A percentile compares a stretch with the other conserved stretches of the same genome.
These are phyloP conservation scores for Drosophila ficusphila DNA, from an alignment of 1,140 invertebrate genomes.

Conservation along the genomic window DNA sequence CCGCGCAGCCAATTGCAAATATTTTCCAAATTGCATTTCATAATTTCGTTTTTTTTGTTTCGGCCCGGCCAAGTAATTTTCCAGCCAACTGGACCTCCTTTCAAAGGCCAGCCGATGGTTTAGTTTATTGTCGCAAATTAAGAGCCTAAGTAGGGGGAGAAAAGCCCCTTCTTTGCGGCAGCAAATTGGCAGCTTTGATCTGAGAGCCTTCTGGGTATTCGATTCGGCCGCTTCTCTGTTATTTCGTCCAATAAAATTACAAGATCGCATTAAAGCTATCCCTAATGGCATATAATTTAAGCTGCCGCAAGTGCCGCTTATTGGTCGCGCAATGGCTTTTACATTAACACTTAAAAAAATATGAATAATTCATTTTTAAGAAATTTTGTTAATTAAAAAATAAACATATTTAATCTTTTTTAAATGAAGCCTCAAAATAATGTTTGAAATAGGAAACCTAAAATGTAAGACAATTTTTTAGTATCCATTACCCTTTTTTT, in stretches of 20 bases:
- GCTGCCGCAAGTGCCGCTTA: slow-evolving; percentile 46
- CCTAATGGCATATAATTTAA: slow-evolving; percentile 73
- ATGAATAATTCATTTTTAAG: background rate
- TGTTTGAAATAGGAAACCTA: too few species aligned
- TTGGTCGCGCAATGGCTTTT: slow-evolving; percentile 9
- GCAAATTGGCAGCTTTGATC: slow-evolving; percentile 53
- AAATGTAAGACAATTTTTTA: too few species aligned
- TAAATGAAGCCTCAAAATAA: too few species aligned
- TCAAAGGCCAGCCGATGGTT: slow-evolving; percentile 56
- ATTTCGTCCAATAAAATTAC: slow-evolving; percentile 77
- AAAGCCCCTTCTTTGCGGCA: slow-evolving; percentile 22
- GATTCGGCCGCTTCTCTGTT: slow-evolving; percentile 41
- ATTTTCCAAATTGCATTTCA: slow-evolving; percentile 77
- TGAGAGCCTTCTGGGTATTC: slow-evolving; percentile 13
- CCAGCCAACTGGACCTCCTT: slow-evolving; percentile 59
- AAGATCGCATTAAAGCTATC: slow-evolving; percentile 50
- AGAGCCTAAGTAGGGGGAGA: slow-evolving; percentile 27
- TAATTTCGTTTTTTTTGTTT: slow-evolving; percentile 61
- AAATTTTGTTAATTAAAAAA: background rate
- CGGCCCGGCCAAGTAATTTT: slow-evolving; percentile 38
- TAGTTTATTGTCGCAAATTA: slow-evolving; percentile 79
- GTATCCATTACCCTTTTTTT: background rate
- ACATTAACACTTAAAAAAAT: background rate
- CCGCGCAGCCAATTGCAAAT: slow-evolving; percentile 76
- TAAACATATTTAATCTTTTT: background rate